A percentile compares a stretch with the other conserved stretches of the same genome.
phyloP scores from a whole-genome alignment of 1,140 invertebrate species.

The Holcopasites calliopsidis region DNA sequence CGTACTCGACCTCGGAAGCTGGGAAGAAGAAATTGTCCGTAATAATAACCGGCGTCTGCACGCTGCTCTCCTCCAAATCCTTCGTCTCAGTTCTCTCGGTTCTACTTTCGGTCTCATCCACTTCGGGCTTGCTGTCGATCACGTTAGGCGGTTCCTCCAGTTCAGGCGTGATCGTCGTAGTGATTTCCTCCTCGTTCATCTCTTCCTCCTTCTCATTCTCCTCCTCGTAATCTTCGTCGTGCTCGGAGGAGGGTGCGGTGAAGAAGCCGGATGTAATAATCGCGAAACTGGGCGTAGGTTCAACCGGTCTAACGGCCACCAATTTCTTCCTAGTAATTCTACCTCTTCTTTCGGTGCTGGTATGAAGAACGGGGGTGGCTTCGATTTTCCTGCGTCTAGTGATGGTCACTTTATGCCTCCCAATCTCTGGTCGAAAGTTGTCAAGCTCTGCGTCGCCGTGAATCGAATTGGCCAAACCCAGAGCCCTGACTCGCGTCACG shows the following conservation, averaged over 20 bases:
- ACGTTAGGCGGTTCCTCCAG: constrained; percentile 66
- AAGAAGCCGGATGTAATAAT: constrained; percentile 78
- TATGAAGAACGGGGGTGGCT: constrained; percentile 52
- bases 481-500: constrained; percentile 70
- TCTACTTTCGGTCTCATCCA: constrained; percentile 3
- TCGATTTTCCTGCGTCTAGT: constrained; percentile 73
- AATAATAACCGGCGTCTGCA: constrained; percentile 72
- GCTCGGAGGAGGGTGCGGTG: constrained; percentile 61
- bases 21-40: constrained; percentile 78
- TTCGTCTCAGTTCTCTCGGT: constrained; percentile 4
- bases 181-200: constrained; percentile 5
- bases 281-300: constrained; percentile 67
- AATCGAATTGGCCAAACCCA: constrained; percentile 43
- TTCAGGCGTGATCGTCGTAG: constrained; percentile 50
- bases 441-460: constrained; percentile 6
- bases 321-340: constrained; percentile 75
- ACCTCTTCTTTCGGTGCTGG: constrained; percentile 45
- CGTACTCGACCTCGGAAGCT: constrained; percentile 54
- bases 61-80: constrained; percentile 33
- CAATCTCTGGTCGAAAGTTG: constrained; percentile 5
- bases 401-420: constrained; percentile 73
- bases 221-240: constrained; percentile 63
- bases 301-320: constrained; percentile 71
- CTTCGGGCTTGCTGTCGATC: constrained; percentile 58
- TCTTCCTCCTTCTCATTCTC: constrained; percentile 40